Evolutionary conservation across 2,797 vertebrate species (phyloP), one percentile per base, ranked within the genome.

Genomic region (Tiaroga cobitis): DNA sequence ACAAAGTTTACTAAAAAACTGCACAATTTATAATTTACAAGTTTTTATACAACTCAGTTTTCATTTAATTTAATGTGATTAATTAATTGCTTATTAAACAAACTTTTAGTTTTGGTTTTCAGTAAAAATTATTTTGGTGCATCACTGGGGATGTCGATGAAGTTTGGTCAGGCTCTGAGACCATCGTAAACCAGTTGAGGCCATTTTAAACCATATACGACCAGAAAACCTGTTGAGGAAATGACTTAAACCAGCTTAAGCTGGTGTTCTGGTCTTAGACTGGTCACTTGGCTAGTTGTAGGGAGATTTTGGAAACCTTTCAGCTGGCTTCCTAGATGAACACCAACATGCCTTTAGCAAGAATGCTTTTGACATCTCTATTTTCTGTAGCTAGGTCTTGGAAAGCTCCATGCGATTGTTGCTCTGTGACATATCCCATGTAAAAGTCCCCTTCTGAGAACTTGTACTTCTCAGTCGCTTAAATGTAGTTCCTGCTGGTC

Each of bases 381-480:
- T 26, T 46, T 49, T 32, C 26, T 43, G 7, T 78, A 32, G 61
- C 61, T 54, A 39, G 32, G 75, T 59, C 4, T 46, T 41, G 78
- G 19, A 43, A 69, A 61, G 13, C 39, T 41, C 5, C 9, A 19
- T 34, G 21, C 37, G 19, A 70, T 69, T 24, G n/a, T 39, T 59
- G 15, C 49, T 82, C n/a, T 43, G 41, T 80, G 39, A 32, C 51
- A 68, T 21, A 46, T 39, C 37, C 18, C 29, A 18, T 8, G 32
- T 19, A 5, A n/a, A 56, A 79, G 54, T 21, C 7, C 68, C 56
- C 29, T 73, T 80, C n/a, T 43, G 65, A 29, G 10, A 80, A 54
- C 32, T 61, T 72, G 65, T 26, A 34, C 75, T 69, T 84, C 34
- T 51, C 61, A 84, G 34, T 78, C 18, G 6, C 61, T 49, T 75